Percentiles rank a stretch among this genome's conserved stretches.
Conservation (phyloP, 2,888 invertebrate genomes). For the Euzophera pinguis region DNA sequence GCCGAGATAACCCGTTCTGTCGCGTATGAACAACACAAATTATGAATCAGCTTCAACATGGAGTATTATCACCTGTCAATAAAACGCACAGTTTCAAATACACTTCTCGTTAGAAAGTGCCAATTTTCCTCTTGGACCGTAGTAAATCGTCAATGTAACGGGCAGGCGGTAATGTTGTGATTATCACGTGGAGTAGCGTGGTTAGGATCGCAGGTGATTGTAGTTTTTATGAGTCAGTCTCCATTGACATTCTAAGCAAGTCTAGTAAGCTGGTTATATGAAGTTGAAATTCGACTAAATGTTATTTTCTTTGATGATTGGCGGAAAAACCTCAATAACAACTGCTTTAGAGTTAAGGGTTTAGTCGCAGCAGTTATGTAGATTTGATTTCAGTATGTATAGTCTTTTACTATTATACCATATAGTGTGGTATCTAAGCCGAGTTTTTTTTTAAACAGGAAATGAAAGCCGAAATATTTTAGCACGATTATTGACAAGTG, state of each 20-base stretch:
- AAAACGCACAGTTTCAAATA: neutral
- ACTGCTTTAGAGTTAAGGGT: no score
- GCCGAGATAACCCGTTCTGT: constrained; percentile 31
- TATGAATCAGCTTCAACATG: constrained; percentile 24
- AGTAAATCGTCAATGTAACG: constrained; percentile 9
- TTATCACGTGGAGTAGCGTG: neutral
- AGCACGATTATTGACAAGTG: neutral
- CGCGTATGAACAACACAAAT: constrained; percentile 26
- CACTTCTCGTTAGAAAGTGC: neutral
- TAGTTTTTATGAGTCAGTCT: constrained; percentile 8
- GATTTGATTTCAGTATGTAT: no score
- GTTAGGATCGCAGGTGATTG: neutral
- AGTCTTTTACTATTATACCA: no score
- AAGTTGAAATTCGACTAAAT: neutral
- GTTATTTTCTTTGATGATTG: neutral
- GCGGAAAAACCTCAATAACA: neutral
- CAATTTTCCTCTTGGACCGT: neutral
- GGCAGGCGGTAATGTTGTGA: neutral
- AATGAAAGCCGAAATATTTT: no score
- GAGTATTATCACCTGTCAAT: neutral
- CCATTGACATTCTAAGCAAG: neutral
- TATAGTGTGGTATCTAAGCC: no score
- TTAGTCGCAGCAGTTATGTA: no score
- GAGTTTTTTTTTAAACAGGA: neutral
- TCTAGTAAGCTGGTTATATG: neutral